phyloP scores from a whole-genome alignment of 2,113 vertebrate species.

The Mionectes macconnelli region DNA sequence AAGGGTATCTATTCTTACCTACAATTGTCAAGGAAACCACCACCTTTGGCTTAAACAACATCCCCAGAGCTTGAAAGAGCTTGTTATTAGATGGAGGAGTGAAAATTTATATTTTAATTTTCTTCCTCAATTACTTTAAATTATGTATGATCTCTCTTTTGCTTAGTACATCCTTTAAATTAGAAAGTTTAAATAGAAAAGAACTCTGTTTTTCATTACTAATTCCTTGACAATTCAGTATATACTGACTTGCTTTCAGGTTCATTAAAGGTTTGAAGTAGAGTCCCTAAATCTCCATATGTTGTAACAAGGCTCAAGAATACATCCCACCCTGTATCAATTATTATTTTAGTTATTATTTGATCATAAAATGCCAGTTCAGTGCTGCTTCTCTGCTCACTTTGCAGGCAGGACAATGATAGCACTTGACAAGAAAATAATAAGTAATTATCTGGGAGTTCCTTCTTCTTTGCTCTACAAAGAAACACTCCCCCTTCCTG shows the following conservation, averaged over 20 bases:
- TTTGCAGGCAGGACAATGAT: not conserved
- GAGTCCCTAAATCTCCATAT: not conserved
- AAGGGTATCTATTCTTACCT: not conserved
- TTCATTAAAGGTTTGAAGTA: not conserved
- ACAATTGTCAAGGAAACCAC: constrained; percentile 9
- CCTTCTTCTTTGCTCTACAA: not conserved
- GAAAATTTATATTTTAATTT: constrained; percentile 43
- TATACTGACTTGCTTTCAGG: not conserved
- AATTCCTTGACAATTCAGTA: constrained; percentile 38
- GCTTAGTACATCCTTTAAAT: constrained; percentile 37
- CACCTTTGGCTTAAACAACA: not conserved
- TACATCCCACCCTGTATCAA: not conserved
- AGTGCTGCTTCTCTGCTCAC: not conserved
- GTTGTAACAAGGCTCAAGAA: not conserved
- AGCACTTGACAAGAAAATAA: not conserved
- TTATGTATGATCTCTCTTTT: constrained; percentile 19
- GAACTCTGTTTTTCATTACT: not conserved
- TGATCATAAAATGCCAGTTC: not conserved
- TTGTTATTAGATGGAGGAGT: not conserved
- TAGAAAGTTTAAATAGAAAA: constrained; percentile 30
- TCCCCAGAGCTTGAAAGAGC: not conserved
- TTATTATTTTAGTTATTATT: not conserved
- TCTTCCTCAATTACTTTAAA: constrained; percentile 42
- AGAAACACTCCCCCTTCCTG: not conserved
- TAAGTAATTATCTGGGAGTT: not conserved